Conservation (phyloP, 2,888 invertebrate genomes). For the Macropis europaea region DNA sequence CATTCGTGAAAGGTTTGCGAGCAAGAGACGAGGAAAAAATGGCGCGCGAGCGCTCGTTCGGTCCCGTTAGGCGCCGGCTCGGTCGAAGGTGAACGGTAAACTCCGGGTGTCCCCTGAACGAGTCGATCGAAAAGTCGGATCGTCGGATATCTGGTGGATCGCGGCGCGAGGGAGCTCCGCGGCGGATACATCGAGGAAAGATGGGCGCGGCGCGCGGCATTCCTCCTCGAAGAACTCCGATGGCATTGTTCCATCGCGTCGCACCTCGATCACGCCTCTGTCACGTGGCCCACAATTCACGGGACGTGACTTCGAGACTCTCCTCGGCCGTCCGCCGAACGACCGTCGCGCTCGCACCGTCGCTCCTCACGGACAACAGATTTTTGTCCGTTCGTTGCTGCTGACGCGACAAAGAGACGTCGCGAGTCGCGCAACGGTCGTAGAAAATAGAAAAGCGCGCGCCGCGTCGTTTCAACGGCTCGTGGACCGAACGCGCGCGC, state of each 20-base stretch:
- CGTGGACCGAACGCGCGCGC: no score
- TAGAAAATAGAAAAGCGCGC: no score
- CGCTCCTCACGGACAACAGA: no score
- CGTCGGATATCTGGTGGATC: constrained; percentile 22
- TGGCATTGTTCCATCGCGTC: constrained; percentile 80
- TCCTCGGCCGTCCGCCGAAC: constrained; percentile 49
- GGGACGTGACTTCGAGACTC: constrained; percentile 76
- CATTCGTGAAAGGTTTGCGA: neutral
- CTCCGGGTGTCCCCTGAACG: constrained; percentile 3
- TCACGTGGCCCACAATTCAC: constrained; percentile 79
- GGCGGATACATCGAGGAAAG: constrained; percentile 61
- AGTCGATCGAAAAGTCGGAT: constrained; percentile 17
- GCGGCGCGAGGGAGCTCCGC: constrained; percentile 4
- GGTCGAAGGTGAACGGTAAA: constrained; percentile 45
- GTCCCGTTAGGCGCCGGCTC: constrained; percentile 51
- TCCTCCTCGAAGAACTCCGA: constrained; percentile 78
- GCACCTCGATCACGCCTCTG: constrained; percentile 79
- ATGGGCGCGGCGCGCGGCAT: constrained; percentile 79
- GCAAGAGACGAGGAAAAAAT: constrained; percentile 16
- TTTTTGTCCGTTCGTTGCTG: no score
- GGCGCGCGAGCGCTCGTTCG: constrained; percentile 19
- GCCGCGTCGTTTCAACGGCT: neutral
- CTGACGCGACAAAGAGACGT: no score
- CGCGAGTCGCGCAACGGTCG: no score
- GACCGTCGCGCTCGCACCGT: constrained; percentile 40